phyloP scores from a whole-genome alignment of 2,888 invertebrate species.

The Tetranychus piercei region DNA sequence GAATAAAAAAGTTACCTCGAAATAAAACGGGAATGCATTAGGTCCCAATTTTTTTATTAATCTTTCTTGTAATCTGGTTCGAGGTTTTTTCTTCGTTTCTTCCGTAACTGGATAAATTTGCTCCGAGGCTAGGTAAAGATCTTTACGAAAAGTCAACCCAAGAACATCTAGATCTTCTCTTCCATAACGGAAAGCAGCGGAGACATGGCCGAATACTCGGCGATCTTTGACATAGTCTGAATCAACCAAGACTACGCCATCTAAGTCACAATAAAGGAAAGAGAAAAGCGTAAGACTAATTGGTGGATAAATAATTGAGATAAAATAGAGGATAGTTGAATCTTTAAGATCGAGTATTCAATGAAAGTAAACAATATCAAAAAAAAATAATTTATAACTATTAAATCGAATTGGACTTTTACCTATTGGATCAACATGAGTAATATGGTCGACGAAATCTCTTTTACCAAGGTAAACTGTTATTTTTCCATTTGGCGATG shows the following conservation, averaged over 20 bases:
- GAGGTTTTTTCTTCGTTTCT: conserved; percentile 39
- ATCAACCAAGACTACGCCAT: conserved; percentile 94
- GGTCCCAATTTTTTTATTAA: conserved; percentile 88
- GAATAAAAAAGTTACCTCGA: conserved; percentile 42
- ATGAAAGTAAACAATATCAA: too few species aligned
- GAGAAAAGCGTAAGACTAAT: neutral
- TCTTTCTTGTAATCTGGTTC: conserved; percentile 77
- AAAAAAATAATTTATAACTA: too few species aligned
- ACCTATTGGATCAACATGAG: conserved; percentile 40
- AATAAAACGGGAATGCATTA: conserved; percentile 95
- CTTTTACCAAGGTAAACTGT: conserved; percentile 42
- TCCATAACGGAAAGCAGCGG: conserved; percentile 95
- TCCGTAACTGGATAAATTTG: conserved; percentile 49
- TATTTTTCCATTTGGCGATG: conserved; percentile 30
- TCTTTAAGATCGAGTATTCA: too few species aligned
- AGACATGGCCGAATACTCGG: conserved; percentile 56
- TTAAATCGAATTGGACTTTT: conserved; percentile 19
- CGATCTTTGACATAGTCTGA: conserved; percentile 90
- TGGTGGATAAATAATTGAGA: too few species aligned
- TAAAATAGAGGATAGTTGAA: too few species aligned
- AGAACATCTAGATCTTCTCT: conserved; percentile 95
- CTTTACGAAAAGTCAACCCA: conserved; percentile 84
- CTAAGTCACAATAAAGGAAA: conserved; percentile 24
- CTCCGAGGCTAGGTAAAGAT: conserved; percentile 76
- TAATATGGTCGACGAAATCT: conserved; percentile 40